Base-by-base conservation (phyloP, 2,113 vertebrate genomes). In the Leuciscus idus region DNA sequence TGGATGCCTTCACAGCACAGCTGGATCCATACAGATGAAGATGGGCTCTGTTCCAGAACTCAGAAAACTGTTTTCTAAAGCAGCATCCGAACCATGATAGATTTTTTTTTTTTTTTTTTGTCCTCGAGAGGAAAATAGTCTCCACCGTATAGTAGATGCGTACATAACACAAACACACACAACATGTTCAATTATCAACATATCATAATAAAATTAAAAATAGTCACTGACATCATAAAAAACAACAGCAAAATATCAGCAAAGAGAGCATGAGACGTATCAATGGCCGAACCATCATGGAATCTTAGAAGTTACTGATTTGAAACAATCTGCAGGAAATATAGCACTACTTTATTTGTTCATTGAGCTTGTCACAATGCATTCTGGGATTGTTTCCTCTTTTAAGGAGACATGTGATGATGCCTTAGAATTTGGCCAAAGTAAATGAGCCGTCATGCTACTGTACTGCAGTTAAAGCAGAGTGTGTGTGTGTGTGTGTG, bases 1-100 rank as follows among this genome's bases (percentile, higher is more conserved):
- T 93, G 23, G 12, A 74, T 74, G 72, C 23, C 23, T 48, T 74
- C n/a, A 48, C 43, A 74, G 39, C 64, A 86, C 55, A 78, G 66
- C 19, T n/a, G 46, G 59, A 43, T 73, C 61, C 17, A 26, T 5
- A 12, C 17, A 12, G 36, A 72, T 4, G 4, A 23, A 17, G 64
- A 72, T n/a, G 68, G 68, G 68, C 36, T 72, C 36, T 43, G 33
- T 23, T 72, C 19, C 68, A 43, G 23, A 70, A 19, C 66, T 36
- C 21, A 70, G 30, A 70, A 36, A 70, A 70, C 30, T 7, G 66
- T 21, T 8, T 72, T 72, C 19, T 72, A 39, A 72, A 72, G 68
- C 19, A 70, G 33, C 33, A 39, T 57, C 39, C 1, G 39, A 43
- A 43, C 7, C 39, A 43, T 43, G 39, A 8, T 7, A 43, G 6